A percentile compares a stretch with the other conserved stretches of the same genome.
These are phyloP conservation scores for Gortyna flavago DNA, from an alignment of 2,888 invertebrate species.

Conservation along the genomic window DNA sequence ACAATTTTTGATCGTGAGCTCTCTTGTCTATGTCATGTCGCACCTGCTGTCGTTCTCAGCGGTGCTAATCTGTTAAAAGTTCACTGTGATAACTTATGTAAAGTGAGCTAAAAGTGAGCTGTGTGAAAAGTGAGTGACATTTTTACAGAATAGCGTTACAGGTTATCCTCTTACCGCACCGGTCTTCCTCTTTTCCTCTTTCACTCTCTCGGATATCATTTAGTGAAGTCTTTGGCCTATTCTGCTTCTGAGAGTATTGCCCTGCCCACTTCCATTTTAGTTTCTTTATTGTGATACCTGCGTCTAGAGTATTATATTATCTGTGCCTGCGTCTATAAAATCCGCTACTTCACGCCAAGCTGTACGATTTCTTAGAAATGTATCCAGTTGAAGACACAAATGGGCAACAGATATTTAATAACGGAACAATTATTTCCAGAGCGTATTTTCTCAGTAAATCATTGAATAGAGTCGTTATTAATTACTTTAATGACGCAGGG, in stretches of 20 bases:
- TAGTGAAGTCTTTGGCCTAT: neutral
- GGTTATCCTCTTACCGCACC: no score
- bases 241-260: neutral
- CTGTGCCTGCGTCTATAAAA: no score
- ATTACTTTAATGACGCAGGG: constrained; percentile 4
- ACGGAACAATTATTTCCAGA: constrained; percentile 22
- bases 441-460: constrained; percentile 4
- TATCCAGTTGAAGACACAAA: neutral
- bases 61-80: no score
- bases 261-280: neutral
- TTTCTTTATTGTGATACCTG: neutral
- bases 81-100: no score
- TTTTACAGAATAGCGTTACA: no score
- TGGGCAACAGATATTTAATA: neutral
- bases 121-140: no score
- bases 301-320: no score
- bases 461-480: constrained; percentile 5
- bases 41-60: neutral
- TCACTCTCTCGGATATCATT: neutral
- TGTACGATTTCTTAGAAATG: neutral
- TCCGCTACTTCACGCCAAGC: neutral
- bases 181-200: neutral
- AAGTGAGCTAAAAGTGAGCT: no score
- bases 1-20: neutral
- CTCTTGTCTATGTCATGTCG: neutral